These are phyloP conservation scores for Allygus modestus DNA, from an alignment of 2,888 invertebrate species.

Conservation along the genomic window DNA sequence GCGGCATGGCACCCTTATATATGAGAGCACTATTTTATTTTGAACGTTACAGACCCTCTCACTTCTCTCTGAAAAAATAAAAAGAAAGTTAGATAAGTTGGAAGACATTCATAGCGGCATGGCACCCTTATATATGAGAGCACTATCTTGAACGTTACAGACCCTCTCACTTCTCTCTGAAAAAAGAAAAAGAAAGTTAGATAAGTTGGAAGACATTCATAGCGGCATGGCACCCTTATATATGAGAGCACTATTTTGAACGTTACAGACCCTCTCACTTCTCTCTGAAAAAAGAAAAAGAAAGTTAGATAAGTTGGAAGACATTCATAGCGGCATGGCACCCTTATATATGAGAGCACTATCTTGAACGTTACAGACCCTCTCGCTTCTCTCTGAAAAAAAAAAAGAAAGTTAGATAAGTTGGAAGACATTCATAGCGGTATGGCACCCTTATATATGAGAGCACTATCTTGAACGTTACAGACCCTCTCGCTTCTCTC, in stretches of 20 bases:
- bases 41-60: slow-evolving; percentile 97
- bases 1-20: slow-evolving; percentile 97
- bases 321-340: slow-evolving; percentile 94
- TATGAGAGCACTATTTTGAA: slow-evolving; percentile 99
- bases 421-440: slow-evolving; percentile 84
- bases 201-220: slow-evolving; percentile 78
- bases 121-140: slow-evolving; percentile 98
- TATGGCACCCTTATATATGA: slow-evolving; percentile 98
- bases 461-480: slow-evolving; percentile 99
- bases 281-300: slow-evolving; percentile 84
- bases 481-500: slow-evolving; percentile 98
- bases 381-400: slow-evolving; percentile 93
- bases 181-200: slow-evolving; percentile 72
- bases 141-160: slow-evolving; percentile 99
- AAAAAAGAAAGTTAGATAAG: not conserved
- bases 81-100: not conserved
- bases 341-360: slow-evolving; percentile 98
- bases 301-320: not conserved
- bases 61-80: slow-evolving; percentile 90
- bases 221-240: slow-evolving; percentile 97
- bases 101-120: slow-evolving; percentile 88
- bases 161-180: slow-evolving; percentile 97
- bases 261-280: slow-evolving; percentile 97
- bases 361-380: slow-evolving; percentile 99
- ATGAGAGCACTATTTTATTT: slow-evolving; percentile 99